phyloP scores from a whole-genome alignment of 2,888 invertebrate genomes.

The Conops quadrifasciatus region DNA sequence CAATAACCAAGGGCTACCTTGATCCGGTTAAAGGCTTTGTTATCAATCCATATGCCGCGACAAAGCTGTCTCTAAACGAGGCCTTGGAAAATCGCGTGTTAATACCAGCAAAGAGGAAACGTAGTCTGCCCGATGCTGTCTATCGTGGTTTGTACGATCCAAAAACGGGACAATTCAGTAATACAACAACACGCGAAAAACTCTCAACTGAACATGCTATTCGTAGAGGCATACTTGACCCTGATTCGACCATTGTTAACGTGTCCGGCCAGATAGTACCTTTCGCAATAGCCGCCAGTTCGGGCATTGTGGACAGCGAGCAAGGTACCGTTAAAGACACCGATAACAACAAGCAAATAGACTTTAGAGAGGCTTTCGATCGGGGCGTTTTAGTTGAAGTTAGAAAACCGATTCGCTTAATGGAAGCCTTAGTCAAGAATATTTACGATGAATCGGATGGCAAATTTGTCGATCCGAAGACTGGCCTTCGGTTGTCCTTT shows the following conservation, averaged over 20 bases:
- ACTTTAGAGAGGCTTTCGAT: constrained; percentile 87
- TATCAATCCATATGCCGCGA: constrained; percentile 77
- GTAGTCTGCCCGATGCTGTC: constrained; percentile 88
- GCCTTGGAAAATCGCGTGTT: constrained; percentile 85
- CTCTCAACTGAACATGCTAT: constrained; percentile 85
- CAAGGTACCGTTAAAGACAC: constrained; percentile 74
- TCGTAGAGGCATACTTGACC: constrained; percentile 83
- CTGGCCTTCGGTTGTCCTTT: constrained; percentile 80
- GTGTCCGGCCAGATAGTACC: constrained; percentile 83
- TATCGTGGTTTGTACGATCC: constrained; percentile 91
- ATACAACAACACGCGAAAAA: constrained; percentile 81
- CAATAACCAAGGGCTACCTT: constrained; percentile 78
- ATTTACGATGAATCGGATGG: constrained; percentile 82
- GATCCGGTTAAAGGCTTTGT: constrained; percentile 83
- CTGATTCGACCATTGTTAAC: constrained; percentile 85
- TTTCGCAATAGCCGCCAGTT: constrained; percentile 82
- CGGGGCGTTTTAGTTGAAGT: constrained; percentile 83
- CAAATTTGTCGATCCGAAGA: constrained; percentile 82
- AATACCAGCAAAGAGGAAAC: constrained; percentile 81
- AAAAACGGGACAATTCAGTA: constrained; percentile 81
- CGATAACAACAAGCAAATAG: constrained; percentile 71
- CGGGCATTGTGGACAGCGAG: constrained; percentile 79
- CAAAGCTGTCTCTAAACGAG: constrained; percentile 80
- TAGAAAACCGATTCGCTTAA: constrained; percentile 80
- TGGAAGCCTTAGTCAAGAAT: constrained; percentile 83